Base-by-base conservation (phyloP, 2,113 vertebrate species). In the Scolopax mira region DNA sequence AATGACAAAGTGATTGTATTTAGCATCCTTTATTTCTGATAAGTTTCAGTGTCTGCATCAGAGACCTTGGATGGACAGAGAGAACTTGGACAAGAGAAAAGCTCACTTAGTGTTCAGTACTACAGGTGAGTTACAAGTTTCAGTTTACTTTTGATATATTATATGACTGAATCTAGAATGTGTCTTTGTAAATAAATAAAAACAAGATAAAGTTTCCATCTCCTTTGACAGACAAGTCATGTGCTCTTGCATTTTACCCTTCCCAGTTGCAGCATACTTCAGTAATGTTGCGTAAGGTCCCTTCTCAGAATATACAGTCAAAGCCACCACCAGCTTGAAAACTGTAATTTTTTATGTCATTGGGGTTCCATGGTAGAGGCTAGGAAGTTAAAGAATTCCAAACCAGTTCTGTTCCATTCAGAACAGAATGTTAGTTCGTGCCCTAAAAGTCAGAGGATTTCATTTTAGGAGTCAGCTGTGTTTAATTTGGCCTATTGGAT, bases 171-270 rank as follows among this genome's bases (percentile, higher is more conserved):
- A 27, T 86, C 39, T 71, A 64, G 60, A 55, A n/a, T 48, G 39
- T 1, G 1, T 74, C 85, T 81, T 54, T 81, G 60, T 94, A 93
- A 95, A 88, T 95, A 95, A 94, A 61, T 93, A 79, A 94, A 85
- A 82, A 18, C 31, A 35, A 67, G 91, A 48, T 95, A 51, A 88
- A 89, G 69, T 93, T 88, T 91, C 64, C 23, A 72, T 92, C 6
- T 95, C 41, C 37, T 71, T 30, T 85, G 71, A 42, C 73, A 79
- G 78, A 42, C 1, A 11, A 81, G 30, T 44, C 25, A 30, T 13
- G 9, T 75, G 42, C 35, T 75, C 3, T 28, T 91, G 64, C 19
- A 13, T 82, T 91, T 90, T 11, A 71, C 23, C 31, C 49, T 62
- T 86, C 51, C 66, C 6, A 66, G 64, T 64, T 91, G 71, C 42